Base-by-base conservation (phyloP, 2,888 invertebrate genomes). In the Phytoseiulus persimilis region DNA sequence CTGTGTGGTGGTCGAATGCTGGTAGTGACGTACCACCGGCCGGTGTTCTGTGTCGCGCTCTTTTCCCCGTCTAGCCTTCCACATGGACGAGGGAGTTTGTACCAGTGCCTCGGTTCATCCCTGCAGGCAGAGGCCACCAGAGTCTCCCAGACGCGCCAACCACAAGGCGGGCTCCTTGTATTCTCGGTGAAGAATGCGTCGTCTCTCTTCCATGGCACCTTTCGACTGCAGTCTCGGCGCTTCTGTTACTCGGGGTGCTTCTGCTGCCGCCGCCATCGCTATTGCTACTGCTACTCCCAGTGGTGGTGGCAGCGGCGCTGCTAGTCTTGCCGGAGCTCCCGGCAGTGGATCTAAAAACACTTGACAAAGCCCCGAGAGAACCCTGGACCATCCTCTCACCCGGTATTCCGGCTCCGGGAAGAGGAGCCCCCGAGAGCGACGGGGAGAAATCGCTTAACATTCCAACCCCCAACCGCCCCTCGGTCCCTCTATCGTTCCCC, bases 381-480 rank as follows among this genome's bases (percentile, higher is more conserved):
- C 87, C 45, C 14, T 32, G 87, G 23, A 65, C n/a, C 39, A 39
- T 14, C 23, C 84, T 84, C 84, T 84, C 84, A 6, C 87, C 33
- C 32, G 87, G 32, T n/a, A 45, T 87, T 33, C n/a, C 14, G 32
- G 87, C 87, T 33, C n/a, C 14, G 32, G 87, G 31, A 28, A 65
- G 18, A 14, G 18, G 65, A 65, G 65, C 14, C 46, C 6, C 46
- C 14, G 31, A 31, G 84, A 23, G n/a, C 33, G 0, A n/a, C 87
- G 31, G 45, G 33, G 87, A 87, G 87, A 87, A 87, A 87, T 87
- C 87, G 87, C 87, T 87, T 87, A 87, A 87, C 87, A 87, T 87
- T 87, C 87, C 87, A 33, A 39, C 87, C 87, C 87, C 87, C 39
- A 14, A 32, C 28, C 0, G 31, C 87, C 31, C 45, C 39, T 31